A percentile compares a stretch with the other conserved stretches of the same genome.
These are phyloP conservation scores for Apotomis capreana DNA, from an alignment of 2,888 invertebrate species.

Conservation along the genomic window DNA sequence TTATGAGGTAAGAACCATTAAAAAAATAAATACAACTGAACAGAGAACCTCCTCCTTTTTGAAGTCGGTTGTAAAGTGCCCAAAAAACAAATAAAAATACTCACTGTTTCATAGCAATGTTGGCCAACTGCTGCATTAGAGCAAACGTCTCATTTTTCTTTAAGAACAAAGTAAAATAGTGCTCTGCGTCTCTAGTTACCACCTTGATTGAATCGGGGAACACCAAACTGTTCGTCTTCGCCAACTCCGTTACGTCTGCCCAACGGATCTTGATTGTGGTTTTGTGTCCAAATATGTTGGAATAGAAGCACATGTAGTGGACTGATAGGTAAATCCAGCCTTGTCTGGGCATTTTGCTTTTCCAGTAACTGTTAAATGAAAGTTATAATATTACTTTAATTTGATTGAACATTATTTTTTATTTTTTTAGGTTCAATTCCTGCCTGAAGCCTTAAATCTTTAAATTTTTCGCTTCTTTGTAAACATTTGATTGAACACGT, in stretches of 20 bases:
- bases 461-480: too few species aligned
- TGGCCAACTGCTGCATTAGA: constrained; percentile 97
- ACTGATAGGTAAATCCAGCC: constrained; percentile 99
- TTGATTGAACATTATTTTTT: too few species aligned
- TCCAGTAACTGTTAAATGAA: constrained; percentile 90
- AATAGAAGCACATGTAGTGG: constrained; percentile 97
- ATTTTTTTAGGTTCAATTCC: too few species aligned
- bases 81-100: constrained; percentile 46
- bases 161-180: constrained; percentile 96
- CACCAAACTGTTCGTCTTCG: constrained; percentile 89
- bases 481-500: too few species aligned
- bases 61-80: too few species aligned
- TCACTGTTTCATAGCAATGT: constrained; percentile 97
- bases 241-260: constrained; percentile 93
- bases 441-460: too few species aligned
- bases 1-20: too few species aligned
- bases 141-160: constrained; percentile 94
- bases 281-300: constrained; percentile 95
- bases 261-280: constrained; percentile 94
- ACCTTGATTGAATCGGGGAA: constrained; percentile 95
- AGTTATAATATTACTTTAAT: too few species aligned
- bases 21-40: too few species aligned
- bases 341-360: constrained; percentile 95
- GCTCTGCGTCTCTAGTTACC: constrained; percentile 92
- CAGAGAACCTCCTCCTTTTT: too few species aligned